Percentiles rank a stretch among this genome's conserved stretches.
Evolutionary conservation across 2,113 vertebrate species (phyloP).

Genomic region (human): DNA sequence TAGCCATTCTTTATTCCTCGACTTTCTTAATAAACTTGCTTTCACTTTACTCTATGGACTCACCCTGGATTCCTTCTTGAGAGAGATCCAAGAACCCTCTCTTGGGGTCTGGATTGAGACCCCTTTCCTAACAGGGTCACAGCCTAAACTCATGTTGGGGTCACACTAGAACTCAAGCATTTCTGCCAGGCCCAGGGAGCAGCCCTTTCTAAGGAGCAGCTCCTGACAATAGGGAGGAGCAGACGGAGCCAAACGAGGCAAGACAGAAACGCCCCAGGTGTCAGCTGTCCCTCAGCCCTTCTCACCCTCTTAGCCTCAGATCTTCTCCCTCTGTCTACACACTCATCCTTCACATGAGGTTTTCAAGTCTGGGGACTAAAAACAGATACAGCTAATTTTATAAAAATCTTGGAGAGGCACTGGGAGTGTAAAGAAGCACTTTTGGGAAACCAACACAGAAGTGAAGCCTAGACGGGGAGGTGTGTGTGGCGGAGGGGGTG

Average conservation of each 20-base stretch:
- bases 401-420: background rate
- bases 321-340: too few species aligned
- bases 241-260: too few species aligned
- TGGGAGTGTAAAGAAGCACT: background rate
- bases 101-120: too few species aligned
- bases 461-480: background rate
- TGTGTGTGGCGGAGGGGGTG: background rate
- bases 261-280: background rate
- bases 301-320: background rate
- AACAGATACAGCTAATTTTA: background rate
- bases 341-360: rapidly evolving
- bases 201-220: background rate
- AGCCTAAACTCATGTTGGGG: background rate
- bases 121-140: background rate
- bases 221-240: background rate
- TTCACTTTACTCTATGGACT: too few species aligned
- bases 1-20: too few species aligned
- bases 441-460: too few species aligned
- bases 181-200: background rate
- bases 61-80: too few species aligned
- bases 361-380: background rate
- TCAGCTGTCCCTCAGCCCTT: background rate
- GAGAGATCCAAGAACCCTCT: too few species aligned
- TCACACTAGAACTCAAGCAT: background rate
- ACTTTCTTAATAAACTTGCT: too few species aligned